Base-by-base conservation (phyloP, 1,140 invertebrate genomes). In the Nasonia giraulti region DNA sequence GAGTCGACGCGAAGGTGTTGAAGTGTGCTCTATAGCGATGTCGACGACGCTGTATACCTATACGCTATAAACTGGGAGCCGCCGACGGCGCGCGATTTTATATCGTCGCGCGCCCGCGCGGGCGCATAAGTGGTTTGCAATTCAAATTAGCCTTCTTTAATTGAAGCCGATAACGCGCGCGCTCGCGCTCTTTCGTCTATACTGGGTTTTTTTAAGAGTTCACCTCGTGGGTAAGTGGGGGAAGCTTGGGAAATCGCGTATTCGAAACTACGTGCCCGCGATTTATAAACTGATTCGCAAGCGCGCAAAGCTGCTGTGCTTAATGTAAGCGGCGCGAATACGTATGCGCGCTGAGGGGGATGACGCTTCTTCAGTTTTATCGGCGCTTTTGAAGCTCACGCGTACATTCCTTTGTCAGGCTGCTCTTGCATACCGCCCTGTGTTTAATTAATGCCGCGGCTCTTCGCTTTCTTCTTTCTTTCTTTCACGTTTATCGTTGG, bases 91-190 rank as follows among this genome's bases (percentile, higher is more conserved):
- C 73, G 20, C 40, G 55, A 79, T 79, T 79, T 79, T 37, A 68
- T 79, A 37, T 33, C n/a, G 73, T 79, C 85, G 66, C 27, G 27
- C 27, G 1, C 27, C 27, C 27, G 27, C 27, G 27, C 68, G 86
- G 79, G 75, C 73, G 55, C 44, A 76, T 83, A 86, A 90, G 88
- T 89, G 89, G 50, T 84, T 85, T 79, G 87, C 85, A 87, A 90
- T 88, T 89, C 85, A 90, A 90, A 91, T 91, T 91, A 88, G 87
- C 87, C 80, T 84, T 79, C 81, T 90, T 80, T 80, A 78, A 71
- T 84, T 87, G 84, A 86, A 86, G 87, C 76, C 80, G 80, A 87
- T 87, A 87, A 40, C 55, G 50, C 33, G 69, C 82, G 44, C 33
- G 20, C 47, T 20, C n/a, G 62, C 75, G 37, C 10, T 11, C 74